A percentile compares a stretch with the other conserved stretches of the same genome.
These are phyloP conservation scores for Acheta domesticus DNA, from an alignment of 2,888 invertebrate genomes.

Conservation along the genomic window DNA sequence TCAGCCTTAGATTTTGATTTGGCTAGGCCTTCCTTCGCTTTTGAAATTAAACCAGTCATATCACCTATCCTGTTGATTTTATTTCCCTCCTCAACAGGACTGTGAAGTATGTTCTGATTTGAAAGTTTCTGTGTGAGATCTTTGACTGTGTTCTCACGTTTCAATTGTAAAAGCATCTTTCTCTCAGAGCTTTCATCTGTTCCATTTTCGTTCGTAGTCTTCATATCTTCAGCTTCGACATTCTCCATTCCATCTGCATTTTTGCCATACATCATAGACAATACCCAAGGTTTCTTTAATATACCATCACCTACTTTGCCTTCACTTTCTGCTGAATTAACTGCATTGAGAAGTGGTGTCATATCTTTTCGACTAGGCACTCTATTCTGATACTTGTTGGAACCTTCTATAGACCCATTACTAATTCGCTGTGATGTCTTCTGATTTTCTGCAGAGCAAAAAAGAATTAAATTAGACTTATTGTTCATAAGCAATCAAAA, in stretches of 20 bases:
- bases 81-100: constrained; percentile 46
- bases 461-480: not conserved
- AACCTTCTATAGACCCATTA: constrained; percentile 54
- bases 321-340: constrained; percentile 46
- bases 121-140: constrained; percentile 82
- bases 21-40: constrained; percentile 88
- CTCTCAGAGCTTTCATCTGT: constrained; percentile 48
- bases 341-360: constrained; percentile 55
- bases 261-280: constrained; percentile 33
- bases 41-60: constrained; percentile 85
- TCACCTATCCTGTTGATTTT: constrained; percentile 62
- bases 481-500: not conserved
- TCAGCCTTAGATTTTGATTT: constrained; percentile 82
- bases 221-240: constrained; percentile 19
- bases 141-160: constrained; percentile 82
- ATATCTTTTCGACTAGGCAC: constrained; percentile 51
- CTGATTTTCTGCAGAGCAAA: constrained; percentile 52
- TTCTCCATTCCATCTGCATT: constrained; percentile 25
- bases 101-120: constrained; percentile 61
- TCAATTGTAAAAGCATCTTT: constrained; percentile 64
- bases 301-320: constrained; percentile 27
- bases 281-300: constrained; percentile 33
- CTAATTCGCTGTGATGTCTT: constrained; percentile 59
- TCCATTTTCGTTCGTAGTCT: constrained; percentile 43
- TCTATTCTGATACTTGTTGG: constrained; percentile 33